phyloP scores from a whole-genome alignment of 2,888 invertebrate genomes.

The Gerris lacustris region DNA sequence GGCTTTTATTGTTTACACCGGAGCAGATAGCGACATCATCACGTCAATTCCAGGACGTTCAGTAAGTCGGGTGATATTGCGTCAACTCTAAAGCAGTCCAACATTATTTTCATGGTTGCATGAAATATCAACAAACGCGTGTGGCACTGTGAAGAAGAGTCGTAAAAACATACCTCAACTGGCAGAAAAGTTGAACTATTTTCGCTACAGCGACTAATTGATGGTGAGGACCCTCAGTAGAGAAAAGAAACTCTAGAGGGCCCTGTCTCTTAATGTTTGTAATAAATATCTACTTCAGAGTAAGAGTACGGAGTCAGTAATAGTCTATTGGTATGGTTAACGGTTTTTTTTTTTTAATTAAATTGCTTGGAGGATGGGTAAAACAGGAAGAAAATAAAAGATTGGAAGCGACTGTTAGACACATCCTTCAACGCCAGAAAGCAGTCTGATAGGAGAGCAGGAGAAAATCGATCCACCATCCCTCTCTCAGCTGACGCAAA shows the following conservation, averaged over 20 bases:
- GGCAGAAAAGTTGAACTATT: background rate
- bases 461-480: background rate
- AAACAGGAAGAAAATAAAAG: no score
- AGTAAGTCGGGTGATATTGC: background rate
- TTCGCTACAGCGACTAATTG: background rate
- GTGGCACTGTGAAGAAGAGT: constrained; percentile 7
- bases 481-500: background rate
- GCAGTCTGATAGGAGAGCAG: background rate
- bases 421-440: background rate
- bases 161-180: background rate
- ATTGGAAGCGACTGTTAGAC: background rate
- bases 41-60: background rate
- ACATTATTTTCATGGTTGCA: background rate
- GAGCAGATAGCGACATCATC: constrained; percentile 20
- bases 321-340: no score
- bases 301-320: no score
- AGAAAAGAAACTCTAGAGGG: no score
- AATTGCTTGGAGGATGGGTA: no score
- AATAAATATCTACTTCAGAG: no score
- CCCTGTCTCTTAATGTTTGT: no score
- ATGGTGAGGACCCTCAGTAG: no score
- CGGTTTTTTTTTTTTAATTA: no score
- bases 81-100: background rate
- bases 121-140: constrained; percentile 6
- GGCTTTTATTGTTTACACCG: constrained; percentile 28